Evolutionary conservation across 2,888 invertebrate species (phyloP).

Genomic region (Aricia artaxerxes): DNA sequence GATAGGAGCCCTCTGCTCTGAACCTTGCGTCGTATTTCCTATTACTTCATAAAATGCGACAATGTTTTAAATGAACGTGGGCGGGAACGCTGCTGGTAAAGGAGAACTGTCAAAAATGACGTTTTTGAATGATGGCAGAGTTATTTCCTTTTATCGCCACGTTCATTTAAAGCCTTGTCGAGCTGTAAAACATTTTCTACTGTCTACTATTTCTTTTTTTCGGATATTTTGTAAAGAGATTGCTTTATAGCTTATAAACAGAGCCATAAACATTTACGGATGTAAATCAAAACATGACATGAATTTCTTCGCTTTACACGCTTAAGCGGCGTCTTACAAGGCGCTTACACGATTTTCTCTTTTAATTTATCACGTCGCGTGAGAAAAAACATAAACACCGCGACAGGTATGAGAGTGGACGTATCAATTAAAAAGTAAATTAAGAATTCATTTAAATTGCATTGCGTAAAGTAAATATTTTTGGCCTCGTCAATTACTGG

Average conservation of each 20-base stretch:
- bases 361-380: conserved; percentile 28
- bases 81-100: too few species aligned
- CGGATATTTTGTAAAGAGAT: neutral
- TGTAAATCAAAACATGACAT: conserved; percentile 5
- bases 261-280: neutral
- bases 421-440: conserved; percentile 34
- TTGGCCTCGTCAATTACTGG: conserved; percentile 51
- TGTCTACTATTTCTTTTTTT: neutral
- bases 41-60: too few species aligned
- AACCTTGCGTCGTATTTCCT: too few species aligned
- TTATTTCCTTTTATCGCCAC: too few species aligned
- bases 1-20: too few species aligned
- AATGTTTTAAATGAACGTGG: too few species aligned
- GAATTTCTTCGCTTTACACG: neutral
- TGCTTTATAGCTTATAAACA: neutral
- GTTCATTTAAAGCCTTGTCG: too few species aligned
- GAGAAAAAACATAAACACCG: conserved; percentile 18
- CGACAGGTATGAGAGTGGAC: conserved; percentile 18
- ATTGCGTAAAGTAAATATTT: conserved; percentile 64
- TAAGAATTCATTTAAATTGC: conserved; percentile 14
- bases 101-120: too few species aligned
- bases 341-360: conserved; percentile 24
- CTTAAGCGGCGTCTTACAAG: conserved; percentile 32
- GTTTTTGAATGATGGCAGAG: too few species aligned
- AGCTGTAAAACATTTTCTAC: neutral